Evolutionary conservation across 2,888 invertebrate species (phyloP), one percentile per base, ranked within the genome.

Genomic region (Hipparchia sbordonii): DNA sequence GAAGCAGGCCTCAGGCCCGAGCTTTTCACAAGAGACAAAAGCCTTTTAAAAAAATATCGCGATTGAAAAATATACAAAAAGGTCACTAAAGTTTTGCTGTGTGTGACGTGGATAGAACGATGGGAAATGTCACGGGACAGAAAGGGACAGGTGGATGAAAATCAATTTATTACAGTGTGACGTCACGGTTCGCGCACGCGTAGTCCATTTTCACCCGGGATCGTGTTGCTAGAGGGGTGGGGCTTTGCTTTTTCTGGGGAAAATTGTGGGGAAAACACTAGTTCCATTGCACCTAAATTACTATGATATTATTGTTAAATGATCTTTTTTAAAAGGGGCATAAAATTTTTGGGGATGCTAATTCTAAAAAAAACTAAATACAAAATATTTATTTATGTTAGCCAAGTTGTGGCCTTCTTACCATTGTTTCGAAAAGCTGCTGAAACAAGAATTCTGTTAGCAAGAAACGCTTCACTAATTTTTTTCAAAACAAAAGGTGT

Each of bases 161-260:
- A 94, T 94, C 94, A 94, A 94, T 94, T 94, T 94, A 94, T 94
- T 92, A 93, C 90, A 85, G 83, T 79, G 93, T 94, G 94, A 94
- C 94, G 94, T 94, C 93, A 93, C 91, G 81, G 39, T 65, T 70
- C 82, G 87, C 93, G 93, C 94, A 87, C 80, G 93, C 94, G 94
- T 86, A 79, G 68, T 84, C 75, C 79, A 78, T 68, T 75, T 78
- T 79, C 79, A 85, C 93, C 92, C 92, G 91, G 92, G 88, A 82
- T 79, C 74, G 90, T 86, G 90, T 93, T 91, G 89, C 92, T 82
- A 80, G 77, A 48, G 56, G 65, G 48, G 39, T 76, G 73, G 75
- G 77, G 82, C 71, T 73, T 75, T 82, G 71, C 80, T 71, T 57
- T 13, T 60, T 48, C 45, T 39, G 45, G 71, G 74, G 70, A 66